These are phyloP conservation scores for Acronicta psi DNA, from an alignment of 2,888 invertebrate genomes.

Conservation along the genomic window DNA sequence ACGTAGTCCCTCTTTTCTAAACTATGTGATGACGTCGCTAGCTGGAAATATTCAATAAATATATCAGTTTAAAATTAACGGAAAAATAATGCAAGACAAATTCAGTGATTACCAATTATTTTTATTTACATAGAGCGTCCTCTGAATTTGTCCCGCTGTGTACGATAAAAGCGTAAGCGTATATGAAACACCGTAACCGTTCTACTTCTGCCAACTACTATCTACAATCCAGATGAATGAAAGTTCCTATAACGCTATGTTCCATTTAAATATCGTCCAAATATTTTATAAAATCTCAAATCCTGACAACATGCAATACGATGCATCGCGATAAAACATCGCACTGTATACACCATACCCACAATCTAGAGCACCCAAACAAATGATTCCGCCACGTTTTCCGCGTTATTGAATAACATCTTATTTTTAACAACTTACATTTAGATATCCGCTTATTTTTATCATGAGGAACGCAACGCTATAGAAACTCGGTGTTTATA, in stretches of 20 bases:
- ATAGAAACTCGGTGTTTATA: conserved; percentile 50
- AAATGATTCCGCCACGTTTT: conserved; percentile 34
- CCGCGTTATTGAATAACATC: conserved; percentile 33
- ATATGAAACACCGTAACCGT: conserved; percentile 15
- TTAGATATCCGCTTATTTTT: conserved; percentile 56
- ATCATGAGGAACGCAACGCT: conserved; percentile 55
- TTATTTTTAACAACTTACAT: conserved; percentile 57
- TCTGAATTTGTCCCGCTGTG: conserved; percentile 31
- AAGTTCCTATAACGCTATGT: conserved; percentile 30
- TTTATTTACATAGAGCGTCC: not conserved
- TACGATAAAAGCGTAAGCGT: conserved; percentile 43
- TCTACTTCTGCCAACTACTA: conserved; percentile 22
- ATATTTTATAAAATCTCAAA: not conserved
- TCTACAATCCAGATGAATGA: conserved; percentile 30
- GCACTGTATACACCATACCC: conserved; percentile 9
- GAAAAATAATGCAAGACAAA: conserved; percentile 13
- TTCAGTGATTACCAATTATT: conserved; percentile 6
- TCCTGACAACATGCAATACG: not conserved
- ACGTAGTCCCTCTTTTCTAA: conserved; percentile 97
- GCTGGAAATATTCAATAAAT: conserved; percentile 67
- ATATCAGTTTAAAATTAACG: conserved; percentile 2
- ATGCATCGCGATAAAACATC: not conserved
- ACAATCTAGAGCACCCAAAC: conserved; percentile 33
- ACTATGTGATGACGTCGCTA: conserved; percentile 88
- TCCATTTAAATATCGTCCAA: conserved; percentile 15